phyloP scores from a whole-genome alignment of 1,140 invertebrate species.

The Himalopsyche phryganea region DNA sequence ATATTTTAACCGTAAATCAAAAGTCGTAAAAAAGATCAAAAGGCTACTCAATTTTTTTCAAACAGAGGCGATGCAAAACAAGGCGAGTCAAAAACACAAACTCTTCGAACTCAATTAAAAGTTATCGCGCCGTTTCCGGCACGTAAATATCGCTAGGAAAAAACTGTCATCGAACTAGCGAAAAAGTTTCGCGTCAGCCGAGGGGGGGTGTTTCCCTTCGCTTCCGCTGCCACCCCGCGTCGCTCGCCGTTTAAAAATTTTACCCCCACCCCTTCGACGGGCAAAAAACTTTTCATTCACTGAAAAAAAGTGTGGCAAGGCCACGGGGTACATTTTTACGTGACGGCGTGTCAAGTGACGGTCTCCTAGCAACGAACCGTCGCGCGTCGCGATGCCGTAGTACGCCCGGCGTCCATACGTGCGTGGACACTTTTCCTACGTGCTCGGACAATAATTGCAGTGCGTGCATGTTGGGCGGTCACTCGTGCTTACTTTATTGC shows the following conservation, averaged over 20 bases:
- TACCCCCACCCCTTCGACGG: conserved; percentile 45
- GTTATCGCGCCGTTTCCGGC: conserved; percentile 38
- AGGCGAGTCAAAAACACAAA: conserved; percentile 37
- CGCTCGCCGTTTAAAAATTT: conserved; percentile 42
- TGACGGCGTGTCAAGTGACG: conserved; percentile 53
- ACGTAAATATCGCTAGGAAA: conserved; percentile 46
- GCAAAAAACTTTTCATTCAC: conserved; percentile 59
- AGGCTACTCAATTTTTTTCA: too few relatives aligned
- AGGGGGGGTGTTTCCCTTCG: conserved; percentile 33
- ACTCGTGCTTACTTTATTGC: too few relatives aligned
- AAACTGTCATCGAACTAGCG: conserved; percentile 50
- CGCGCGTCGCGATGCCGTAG: conserved; percentile 1
- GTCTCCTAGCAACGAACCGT: conserved; percentile 50
- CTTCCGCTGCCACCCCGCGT: conserved; percentile 5
- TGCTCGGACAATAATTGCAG: too few relatives aligned
- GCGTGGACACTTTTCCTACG: too few relatives aligned
- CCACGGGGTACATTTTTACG: conserved; percentile 48
- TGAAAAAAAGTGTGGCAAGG: conserved; percentile 59
- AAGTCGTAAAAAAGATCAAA: too few relatives aligned
- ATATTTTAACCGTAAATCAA: too few relatives aligned
- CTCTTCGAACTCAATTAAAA: conserved; percentile 34
- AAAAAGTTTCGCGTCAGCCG: conserved; percentile 50
- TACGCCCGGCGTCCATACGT: background rate
- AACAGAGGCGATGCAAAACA: too few relatives aligned
- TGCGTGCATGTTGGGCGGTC: too few relatives aligned